These are phyloP conservation scores for Montifringilla adamsi DNA, from an alignment of 2,113 vertebrate species.

Conservation along the genomic window DNA sequence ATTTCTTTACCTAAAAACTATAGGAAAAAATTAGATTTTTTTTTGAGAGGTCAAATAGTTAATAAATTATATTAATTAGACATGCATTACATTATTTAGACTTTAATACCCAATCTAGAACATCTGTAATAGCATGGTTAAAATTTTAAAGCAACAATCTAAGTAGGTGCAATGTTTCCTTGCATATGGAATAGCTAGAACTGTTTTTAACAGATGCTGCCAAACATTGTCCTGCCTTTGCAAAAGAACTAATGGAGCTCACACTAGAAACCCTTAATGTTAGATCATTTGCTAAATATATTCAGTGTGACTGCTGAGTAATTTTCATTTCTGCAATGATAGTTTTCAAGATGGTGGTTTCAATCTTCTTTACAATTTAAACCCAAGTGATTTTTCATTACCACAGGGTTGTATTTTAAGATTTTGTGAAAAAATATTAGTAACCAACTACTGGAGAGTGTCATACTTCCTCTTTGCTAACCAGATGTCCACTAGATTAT, in stretches of 20 bases:
- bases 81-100: not conserved
- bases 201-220: not conserved
- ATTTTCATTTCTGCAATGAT: not conserved
- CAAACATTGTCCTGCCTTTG: not conserved
- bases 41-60: not conserved
- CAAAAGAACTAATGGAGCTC: not conserved
- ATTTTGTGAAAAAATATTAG: not conserved
- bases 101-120: not conserved
- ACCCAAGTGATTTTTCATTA: not conserved
- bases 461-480: not conserved
- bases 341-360: not conserved
- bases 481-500: not conserved
- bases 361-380: not conserved
- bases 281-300: not conserved
- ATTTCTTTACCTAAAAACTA: not conserved
- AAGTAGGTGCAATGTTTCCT: not conserved
- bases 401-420: not conserved
- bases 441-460: not conserved
- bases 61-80: not conserved
- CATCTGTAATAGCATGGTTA: not conserved
- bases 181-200: not conserved
- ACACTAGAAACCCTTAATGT: not conserved
- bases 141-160: not conserved
- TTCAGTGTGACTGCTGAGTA: not conserved
- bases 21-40: not conserved